phyloP scores from a whole-genome alignment of 2,888 invertebrate genomes.

The Leptura quadrifasciata region DNA sequence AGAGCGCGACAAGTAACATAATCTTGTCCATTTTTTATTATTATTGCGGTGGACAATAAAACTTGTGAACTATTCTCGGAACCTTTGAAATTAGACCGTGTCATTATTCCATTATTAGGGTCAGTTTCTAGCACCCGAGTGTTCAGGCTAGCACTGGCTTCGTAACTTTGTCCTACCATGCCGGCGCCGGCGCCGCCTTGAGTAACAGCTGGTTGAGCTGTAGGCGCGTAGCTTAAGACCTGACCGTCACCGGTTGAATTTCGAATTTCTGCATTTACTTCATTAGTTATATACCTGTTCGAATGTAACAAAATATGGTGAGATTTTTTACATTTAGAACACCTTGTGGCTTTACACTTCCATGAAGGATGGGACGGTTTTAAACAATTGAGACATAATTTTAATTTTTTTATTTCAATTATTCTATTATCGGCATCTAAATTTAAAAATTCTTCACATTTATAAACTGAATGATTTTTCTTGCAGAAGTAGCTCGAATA shows the following conservation, averaged over 20 bases:
- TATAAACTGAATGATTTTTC: constrained; percentile 21
- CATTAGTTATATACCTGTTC: neutral
- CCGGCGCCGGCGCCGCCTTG: too few species aligned
- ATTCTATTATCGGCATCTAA: neutral
- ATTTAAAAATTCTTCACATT: neutral
- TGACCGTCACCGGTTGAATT: neutral
- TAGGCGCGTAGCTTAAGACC: neutral
- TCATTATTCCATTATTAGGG: neutral
- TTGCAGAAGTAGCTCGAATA: neutral
- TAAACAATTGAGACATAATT: neutral
- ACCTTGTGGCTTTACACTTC: neutral
- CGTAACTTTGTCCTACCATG: neutral
- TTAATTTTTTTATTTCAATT: neutral
- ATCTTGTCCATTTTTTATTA: neutral
- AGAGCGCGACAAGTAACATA: neutral
- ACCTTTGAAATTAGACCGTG: neutral
- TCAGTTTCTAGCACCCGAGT: neutral
- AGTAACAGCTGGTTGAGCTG: neutral
- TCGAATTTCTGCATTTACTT: neutral
- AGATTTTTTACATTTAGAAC: neutral
- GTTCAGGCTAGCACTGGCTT: neutral
- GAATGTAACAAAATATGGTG: neutral
- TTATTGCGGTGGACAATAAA: neutral
- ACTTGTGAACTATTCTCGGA: neutral
- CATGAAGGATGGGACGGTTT: too few species aligned